phyloP scores from a whole-genome alignment of 2,113 vertebrate species.

The Nasalis larvatus region DNA sequence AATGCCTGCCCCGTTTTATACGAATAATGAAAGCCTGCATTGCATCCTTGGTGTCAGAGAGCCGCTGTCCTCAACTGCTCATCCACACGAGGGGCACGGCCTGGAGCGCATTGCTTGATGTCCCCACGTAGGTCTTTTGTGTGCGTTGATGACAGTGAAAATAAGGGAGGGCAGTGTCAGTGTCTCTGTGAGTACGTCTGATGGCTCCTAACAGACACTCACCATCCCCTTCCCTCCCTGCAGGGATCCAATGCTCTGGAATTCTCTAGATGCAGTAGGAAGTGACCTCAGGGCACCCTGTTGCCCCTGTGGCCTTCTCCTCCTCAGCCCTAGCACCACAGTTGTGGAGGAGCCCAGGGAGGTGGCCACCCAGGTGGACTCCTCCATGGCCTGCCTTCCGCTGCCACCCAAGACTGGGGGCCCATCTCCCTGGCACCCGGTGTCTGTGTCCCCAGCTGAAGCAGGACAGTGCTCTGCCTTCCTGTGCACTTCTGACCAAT shows the following conservation, averaged over 20 bases:
- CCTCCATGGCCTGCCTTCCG: background rate
- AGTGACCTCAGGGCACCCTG: background rate
- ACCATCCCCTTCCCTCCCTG: fast-evolving
- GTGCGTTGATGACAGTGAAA: fast-evolving
- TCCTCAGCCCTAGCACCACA: fast-evolving
- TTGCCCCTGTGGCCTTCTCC: background rate
- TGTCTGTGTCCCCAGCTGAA: background rate
- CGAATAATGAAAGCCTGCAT: background rate
- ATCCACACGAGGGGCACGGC: fast-evolving
- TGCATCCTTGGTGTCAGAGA: fast-evolving
- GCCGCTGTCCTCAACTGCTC: fast-evolving
- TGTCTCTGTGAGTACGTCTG: fast-evolving
- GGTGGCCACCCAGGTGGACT: fast-evolving
- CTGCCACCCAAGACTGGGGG: background rate
- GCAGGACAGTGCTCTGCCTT: no score
- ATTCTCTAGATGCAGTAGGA: fast-evolving
- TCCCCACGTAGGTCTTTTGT: fast-evolving
- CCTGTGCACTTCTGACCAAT: background rate
- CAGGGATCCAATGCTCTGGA: background rate
- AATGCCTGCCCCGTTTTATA: fast-evolving
- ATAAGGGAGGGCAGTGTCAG: fast-evolving
- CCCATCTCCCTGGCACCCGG: background rate
- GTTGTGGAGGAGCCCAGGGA: background rate
- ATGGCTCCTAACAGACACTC: background rate
- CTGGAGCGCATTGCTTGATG: fast-evolving